Conservation (phyloP, 2,113 vertebrate species). For the Hoplias malabaricus region DNA sequence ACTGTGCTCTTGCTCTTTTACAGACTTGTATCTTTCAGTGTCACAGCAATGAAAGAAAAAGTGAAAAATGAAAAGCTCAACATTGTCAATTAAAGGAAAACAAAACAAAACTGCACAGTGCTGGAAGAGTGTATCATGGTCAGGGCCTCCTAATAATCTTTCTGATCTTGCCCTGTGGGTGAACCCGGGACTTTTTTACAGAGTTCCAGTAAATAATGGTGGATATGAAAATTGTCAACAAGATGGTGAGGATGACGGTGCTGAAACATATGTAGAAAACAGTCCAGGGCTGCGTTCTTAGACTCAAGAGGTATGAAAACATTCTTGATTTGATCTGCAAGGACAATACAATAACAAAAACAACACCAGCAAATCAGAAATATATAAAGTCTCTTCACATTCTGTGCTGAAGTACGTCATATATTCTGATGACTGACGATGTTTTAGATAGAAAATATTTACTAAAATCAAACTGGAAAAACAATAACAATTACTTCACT, state of each 20-base stretch:
- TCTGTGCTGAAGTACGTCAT: background rate
- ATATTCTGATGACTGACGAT: background rate
- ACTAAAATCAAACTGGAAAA: background rate
- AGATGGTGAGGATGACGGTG: constrained; percentile 78
- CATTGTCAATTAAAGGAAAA: constrained; percentile 34
- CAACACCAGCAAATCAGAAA: too few species aligned
- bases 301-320: constrained; percentile 86
- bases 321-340: constrained; percentile 92
- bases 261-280: constrained; percentile 88
- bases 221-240: constrained; percentile 85
- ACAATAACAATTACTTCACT: too few species aligned
- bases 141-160: constrained; percentile 82
- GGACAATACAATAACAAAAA: constrained; percentile 59
- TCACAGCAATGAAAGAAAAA: constrained; percentile 1
- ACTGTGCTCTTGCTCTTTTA: constrained; percentile 86
- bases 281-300: constrained; percentile 82
- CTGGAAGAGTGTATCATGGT: constrained; percentile 64
- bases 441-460: too few species aligned
- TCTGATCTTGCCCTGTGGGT: constrained; percentile 87
- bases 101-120: constrained; percentile 53
- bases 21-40: constrained; percentile 73
- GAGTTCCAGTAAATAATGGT: constrained; percentile 85
- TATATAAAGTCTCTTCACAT: too few species aligned
- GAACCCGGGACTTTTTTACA: constrained; percentile 84
- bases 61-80: constrained; percentile 21